Evolutionary conservation across 2,888 invertebrate genomes (phyloP), one percentile per base, ranked within the genome.

Genomic region (Diadromus collaris): DNA sequence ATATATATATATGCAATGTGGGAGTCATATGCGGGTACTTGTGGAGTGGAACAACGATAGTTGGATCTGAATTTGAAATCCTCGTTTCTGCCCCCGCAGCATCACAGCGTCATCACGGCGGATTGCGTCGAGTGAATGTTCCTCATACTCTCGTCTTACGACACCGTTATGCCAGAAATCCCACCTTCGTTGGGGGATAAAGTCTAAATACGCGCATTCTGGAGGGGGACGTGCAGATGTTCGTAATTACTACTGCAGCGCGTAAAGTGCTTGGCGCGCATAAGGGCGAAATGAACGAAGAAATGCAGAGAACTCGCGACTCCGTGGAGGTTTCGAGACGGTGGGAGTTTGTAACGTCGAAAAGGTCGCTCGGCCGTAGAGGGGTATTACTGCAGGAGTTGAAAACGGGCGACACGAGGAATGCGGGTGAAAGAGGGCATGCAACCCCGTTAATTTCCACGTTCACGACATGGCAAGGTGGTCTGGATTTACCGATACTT

Each of bases 231-330:
- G 63, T 67, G 41, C 82, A 80, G 81, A 78, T 82, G 82, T 77
- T 81, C 54, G 63, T 82, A 82, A 82, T 82, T 77, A 78, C 80
- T 56, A 70, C 68, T 75, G 79, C 76, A 60, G 48, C 74, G 67
- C 70, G 75, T 73, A 78, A 70, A 81, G 76, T 48, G 68, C 69
- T 41, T 56, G 48, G 58, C 24, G 38, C 16, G 34, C 44, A 67
- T 21, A 69, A n/a, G 69, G 10, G 34, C 60, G 38, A 73, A 38
- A 70, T 68, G 68, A 63, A 79, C 77, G 61, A 81, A 78, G 54
- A 81, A 63, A 71, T 54, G 68, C 34, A 29, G 68, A 68, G 27
- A 69, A 70, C 56, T 65, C 63, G 24, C 54, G 71, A 44, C 34
- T 21, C 54, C 34, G 61, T 61, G 38, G 51, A 63, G 27, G 63